A percentile compares a stretch with the other conserved stretches of the same genome.
Evolutionary conservation across 2,797 vertebrate species (phyloP).

Genomic region (Mycteria americana): DNA sequence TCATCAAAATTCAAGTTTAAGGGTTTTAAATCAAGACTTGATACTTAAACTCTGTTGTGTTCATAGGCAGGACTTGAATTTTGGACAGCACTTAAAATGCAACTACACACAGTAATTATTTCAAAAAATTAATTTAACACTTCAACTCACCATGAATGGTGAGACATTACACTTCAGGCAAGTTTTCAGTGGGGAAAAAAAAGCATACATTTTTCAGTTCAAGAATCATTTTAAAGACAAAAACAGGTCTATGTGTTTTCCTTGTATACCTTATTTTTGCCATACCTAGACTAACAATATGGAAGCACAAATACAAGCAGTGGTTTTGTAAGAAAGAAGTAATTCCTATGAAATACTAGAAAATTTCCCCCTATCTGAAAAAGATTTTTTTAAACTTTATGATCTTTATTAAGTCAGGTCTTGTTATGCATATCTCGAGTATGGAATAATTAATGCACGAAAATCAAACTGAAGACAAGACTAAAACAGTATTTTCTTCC

Average conservation of each 20-base stretch:
- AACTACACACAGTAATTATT: not conserved
- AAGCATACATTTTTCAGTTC: not conserved
- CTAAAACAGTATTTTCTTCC: not conserved
- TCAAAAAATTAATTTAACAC: not conserved
- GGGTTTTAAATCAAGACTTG: not conserved
- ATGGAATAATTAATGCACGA: not conserved
- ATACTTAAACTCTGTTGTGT: not conserved
- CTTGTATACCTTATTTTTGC: not conserved
- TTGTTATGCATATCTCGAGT: not conserved
- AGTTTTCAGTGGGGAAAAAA: not conserved
- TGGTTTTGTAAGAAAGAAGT: not conserved
- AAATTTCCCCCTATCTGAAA: not conserved
- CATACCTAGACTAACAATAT: not conserved
- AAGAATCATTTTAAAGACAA: not conserved
- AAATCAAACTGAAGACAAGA: not conserved
- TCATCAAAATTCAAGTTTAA: not conserved
- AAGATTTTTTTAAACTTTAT: not conserved
- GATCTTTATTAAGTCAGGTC: not conserved
- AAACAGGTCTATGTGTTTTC: not conserved
- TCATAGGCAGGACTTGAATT: not conserved
- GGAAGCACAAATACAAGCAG: not conserved
- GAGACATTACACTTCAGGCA: not conserved
- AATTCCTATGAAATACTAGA: not conserved
- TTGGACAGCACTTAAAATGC: not conserved
- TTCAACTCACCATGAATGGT: not conserved